phyloP scores from a whole-genome alignment of 2,797 vertebrate species.

The Cichlasoma orientale region DNA sequence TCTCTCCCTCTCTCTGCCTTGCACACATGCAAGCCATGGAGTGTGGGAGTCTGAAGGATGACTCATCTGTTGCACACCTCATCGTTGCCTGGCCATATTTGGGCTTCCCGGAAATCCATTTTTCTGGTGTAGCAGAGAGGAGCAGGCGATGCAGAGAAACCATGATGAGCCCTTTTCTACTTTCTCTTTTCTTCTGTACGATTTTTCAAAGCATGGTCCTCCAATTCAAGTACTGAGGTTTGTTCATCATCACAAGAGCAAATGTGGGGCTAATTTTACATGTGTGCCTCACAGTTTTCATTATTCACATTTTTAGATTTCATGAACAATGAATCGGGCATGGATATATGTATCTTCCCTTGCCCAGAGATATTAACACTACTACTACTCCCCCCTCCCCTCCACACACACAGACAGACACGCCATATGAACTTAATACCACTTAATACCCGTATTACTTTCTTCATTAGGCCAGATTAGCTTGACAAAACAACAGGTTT shows the following conservation, averaged over 20 bases:
- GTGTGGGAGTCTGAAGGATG: slow-evolving; percentile 76
- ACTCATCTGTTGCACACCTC: slow-evolving; percentile 84
- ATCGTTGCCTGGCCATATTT: slow-evolving; percentile 79
- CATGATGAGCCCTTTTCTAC: slow-evolving; percentile 42
- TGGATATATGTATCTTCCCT: not conserved
- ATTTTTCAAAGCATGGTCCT: slow-evolving; percentile 33
- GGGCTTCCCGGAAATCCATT: slow-evolving; percentile 78
- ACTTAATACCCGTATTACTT: not conserved
- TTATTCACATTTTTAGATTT: slow-evolving; percentile 6
- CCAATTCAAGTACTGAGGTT: slow-evolving; percentile 1
- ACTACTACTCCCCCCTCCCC: not conserved
- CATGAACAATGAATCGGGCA: not conserved
- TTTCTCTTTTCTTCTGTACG: slow-evolving; percentile 37
- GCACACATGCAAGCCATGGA: slow-evolving; percentile 64
- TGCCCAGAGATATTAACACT: not conserved
- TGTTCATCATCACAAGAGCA: slow-evolving; percentile 29
- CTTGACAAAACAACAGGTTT: not conserved
- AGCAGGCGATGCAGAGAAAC: slow-evolving; percentile 46
- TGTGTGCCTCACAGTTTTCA: slow-evolving; percentile 1
- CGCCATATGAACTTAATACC: not conserved
- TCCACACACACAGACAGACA: not conserved
- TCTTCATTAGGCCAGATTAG: slow-evolving; percentile 6
- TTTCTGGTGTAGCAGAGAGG: slow-evolving; percentile 56
- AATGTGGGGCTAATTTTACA: slow-evolving; percentile 3
- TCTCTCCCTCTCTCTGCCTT: slow-evolving; percentile 59